A percentile compares a stretch with the other conserved stretches of the same genome.
Evolutionary conservation across 2,888 invertebrate species (phyloP).

Genomic region (Diabrotica balteata): DNA sequence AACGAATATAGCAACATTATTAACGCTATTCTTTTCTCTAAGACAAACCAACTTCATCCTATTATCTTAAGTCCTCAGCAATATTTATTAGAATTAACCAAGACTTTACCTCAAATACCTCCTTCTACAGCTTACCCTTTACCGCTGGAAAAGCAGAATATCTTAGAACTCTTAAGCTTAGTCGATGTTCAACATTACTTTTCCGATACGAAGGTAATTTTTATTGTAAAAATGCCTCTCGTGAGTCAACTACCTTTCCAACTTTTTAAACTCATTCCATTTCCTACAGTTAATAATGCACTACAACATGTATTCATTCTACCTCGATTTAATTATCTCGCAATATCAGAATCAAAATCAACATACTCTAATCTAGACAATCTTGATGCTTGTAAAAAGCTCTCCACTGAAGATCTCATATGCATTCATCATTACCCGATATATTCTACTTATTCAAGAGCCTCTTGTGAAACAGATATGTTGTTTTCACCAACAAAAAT

Average conservation of each 20-base stretch:
- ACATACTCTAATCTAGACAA: constrained; percentile 14
- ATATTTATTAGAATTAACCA: constrained; percentile 29
- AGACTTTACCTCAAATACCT: constrained; percentile 25
- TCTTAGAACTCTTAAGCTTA: constrained; percentile 17
- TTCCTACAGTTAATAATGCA: constrained; percentile 20
- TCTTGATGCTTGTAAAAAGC: constrained; percentile 10
- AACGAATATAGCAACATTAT: constrained; percentile 27
- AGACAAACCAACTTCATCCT: constrained; percentile 35
- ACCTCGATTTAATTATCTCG: constrained; percentile 23
- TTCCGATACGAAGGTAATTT: constrained; percentile 28
- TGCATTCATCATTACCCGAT: constrained; percentile 16
- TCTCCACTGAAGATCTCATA: constrained; percentile 11
- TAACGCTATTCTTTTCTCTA: constrained; percentile 27
- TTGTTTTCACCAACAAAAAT: background rate
- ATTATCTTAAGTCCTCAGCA: constrained; percentile 33
- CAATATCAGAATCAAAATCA: constrained; percentile 22
- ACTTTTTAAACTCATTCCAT: constrained; percentile 24
- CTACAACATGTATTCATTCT: constrained; percentile 19
- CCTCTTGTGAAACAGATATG: constrained; percentile 29
- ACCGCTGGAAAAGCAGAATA: constrained; percentile 24
- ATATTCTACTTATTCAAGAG: constrained; percentile 14
- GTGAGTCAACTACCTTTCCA: constrained; percentile 21
- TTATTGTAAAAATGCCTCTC: constrained; percentile 25
- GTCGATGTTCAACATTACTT: constrained; percentile 22
- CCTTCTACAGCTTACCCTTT: constrained; percentile 23